These are phyloP conservation scores for Gymnoscopelus microlampas DNA, from an alignment of 2,797 vertebrate species.

Conservation along the genomic window DNA sequence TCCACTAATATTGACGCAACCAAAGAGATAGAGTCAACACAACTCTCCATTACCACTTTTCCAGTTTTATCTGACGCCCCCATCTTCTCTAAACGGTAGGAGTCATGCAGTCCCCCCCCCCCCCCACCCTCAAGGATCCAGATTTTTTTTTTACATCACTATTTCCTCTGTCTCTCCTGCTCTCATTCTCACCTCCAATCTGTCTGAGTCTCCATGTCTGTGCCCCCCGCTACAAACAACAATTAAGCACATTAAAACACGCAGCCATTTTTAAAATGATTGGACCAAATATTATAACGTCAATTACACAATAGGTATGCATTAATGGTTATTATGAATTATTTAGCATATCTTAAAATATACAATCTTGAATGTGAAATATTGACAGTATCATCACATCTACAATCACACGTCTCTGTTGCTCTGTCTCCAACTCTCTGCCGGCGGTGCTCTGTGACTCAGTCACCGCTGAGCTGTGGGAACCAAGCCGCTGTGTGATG, in stretches of 20 bases:
- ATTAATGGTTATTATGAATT: no score
- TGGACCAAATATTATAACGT: no score
- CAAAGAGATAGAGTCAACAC: slow-evolving; percentile 61
- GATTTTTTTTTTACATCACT: slow-evolving; percentile 9
- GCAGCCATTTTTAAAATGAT: no score
- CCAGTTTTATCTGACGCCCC: slow-evolving; percentile 59
- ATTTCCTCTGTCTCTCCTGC: slow-evolving; percentile 8
- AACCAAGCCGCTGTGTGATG: slow-evolving; percentile 47
- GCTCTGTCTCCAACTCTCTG: slow-evolving; percentile 3
- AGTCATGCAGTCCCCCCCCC: slow-evolving; percentile 36
- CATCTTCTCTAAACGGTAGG: slow-evolving; percentile 56
- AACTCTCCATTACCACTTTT: slow-evolving; percentile 57
- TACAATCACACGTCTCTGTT: background rate
- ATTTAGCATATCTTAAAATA: no score
- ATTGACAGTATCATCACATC: no score
- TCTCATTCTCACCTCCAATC: slow-evolving; percentile 1
- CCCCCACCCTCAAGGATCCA: slow-evolving; percentile 39
- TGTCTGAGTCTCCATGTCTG: slow-evolving; percentile 28
- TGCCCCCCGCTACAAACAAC: background rate
- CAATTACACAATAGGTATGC: no score
- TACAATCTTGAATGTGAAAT: no score
- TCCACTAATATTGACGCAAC: slow-evolving; percentile 72
- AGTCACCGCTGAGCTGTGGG: slow-evolving; percentile 41
- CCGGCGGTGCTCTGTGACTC: background rate
- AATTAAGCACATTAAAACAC: no score